Evolutionary conservation across 92 coral and sea anemone species (phyloP).

Genomic region (Actinostola sp.): DNA sequence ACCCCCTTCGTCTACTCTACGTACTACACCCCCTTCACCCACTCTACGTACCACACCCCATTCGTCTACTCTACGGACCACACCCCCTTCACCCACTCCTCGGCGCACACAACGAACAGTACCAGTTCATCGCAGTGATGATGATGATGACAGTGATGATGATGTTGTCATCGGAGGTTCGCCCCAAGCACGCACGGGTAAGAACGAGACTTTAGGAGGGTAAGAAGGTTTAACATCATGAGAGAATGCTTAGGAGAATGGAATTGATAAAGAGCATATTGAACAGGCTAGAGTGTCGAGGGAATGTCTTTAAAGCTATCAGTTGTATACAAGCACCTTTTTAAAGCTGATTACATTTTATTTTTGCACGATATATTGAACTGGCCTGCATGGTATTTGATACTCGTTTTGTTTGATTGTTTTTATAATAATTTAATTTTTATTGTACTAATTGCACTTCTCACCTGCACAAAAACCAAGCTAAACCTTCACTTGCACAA

Average conservation of each 20-base stretch:
- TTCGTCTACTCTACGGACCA: neutral
- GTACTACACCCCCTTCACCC: too few species aligned
- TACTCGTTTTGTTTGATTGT: neutral
- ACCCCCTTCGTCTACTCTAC: constrained; percentile 16
- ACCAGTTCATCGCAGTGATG: neutral
- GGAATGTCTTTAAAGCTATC: too few species aligned
- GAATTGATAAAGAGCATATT: too few species aligned
- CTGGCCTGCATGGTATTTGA: neutral
- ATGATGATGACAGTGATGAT: constrained; percentile 33
- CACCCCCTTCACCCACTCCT: constrained; percentile 11
- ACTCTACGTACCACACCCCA: neutral
- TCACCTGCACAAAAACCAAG: neutral
- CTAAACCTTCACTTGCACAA: neutral
- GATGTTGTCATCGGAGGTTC: constrained; percentile 34
- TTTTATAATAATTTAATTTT: neutral
- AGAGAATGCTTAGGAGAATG: too few species aligned
- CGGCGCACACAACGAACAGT: neutral
- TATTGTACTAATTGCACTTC: neutral
- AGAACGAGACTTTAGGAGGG: neutral
- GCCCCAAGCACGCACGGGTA: constrained; percentile 18
- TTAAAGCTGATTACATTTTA: too few species aligned
- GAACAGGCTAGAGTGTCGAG: too few species aligned
- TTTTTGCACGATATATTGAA: too few species aligned
- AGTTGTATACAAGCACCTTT: too few species aligned
- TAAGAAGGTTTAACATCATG: neutral